Evolutionary conservation across 2,113 vertebrate species (phyloP), one percentile per base, ranked within the genome.

Genomic region (Datnioides undecimradiatus): DNA sequence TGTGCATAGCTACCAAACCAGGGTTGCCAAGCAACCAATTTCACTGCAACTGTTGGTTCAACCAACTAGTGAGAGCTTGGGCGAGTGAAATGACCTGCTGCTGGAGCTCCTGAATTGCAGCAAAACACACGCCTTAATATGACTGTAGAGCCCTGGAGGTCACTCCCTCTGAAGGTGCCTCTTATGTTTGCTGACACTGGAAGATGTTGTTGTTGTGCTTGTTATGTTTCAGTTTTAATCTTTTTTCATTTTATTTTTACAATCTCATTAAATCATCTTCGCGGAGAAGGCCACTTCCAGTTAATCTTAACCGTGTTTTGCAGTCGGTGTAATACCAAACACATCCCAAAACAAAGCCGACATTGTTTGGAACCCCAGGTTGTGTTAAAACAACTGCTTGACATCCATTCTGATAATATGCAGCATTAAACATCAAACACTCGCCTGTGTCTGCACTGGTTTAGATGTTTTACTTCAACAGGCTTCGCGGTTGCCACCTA

Each of bases 391-490:
- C 38, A 40, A 52, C 29, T 29, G n/a, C 69, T 82, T 87, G 80
- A 86, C 78, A 79, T 49, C 76, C 73, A 66, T 17, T 23, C 52
- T 82, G 72, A 90, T 81, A 51, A 88, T 88, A 68, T 80, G 64
- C 62, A 51, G 73, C 75, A 52, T 68, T 87, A 85, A 90, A 84
- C 87, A 91, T 90, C 85, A 89, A 90, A 89, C 88, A 77, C 81
- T 71, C 41, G 48, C 87, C 88, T 78, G 6, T 66, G 83, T 87
- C 83, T 71, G 59, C 41, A 19, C 29, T 38, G 64, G 58, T 41
- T 82, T 2, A 33, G 36, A 80, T 76, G 79, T 77, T 88, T 88
- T 62, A 78, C 67, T 78, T 65, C 60, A 45, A 31, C 33, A 49
- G 31, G 25, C 55, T 59, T 48, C 54, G 34, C 46, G 51, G 51